phyloP scores from a whole-genome alignment of 2,888 invertebrate species.

The Philhelius pedissequus region DNA sequence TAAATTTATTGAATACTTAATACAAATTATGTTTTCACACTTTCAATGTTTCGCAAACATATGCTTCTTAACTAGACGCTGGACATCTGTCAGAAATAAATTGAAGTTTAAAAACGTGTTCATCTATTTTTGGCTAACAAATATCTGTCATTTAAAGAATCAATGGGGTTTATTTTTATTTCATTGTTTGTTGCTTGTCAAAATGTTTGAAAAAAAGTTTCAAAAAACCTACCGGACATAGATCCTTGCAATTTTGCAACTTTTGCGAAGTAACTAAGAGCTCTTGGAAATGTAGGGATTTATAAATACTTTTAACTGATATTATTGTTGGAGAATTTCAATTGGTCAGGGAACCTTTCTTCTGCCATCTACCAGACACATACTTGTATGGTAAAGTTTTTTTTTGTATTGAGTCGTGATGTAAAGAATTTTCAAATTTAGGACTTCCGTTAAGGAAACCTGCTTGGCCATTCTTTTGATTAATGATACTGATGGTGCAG shows the following conservation, averaged over 20 bases:
- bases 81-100: no score
- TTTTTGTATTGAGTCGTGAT: slow-evolving; percentile 53
- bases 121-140: not conserved
- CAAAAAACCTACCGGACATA: no score
- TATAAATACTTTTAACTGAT: not conserved
- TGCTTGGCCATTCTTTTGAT: slow-evolving; percentile 46
- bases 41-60: not conserved
- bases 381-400: not conserved
- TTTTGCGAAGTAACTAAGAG: no score
- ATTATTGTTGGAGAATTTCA: not conserved
- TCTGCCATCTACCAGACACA: not conserved
- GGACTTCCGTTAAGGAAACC: slow-evolving; percentile 28
- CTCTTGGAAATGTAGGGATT: not conserved
- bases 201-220: no score
- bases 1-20: not conserved
- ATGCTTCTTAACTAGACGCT: not conserved
- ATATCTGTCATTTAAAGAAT: no score
- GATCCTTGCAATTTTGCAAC: no score
- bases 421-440: slow-evolving; percentile 57
- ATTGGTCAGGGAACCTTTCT: not conserved
- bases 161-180: no score
- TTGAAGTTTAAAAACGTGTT: not conserved
- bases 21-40: not conserved
- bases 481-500: slow-evolving; percentile 39
- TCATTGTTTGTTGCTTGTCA: no score